Base-by-base conservation (phyloP, 30 jellyfish, hydroid and myxozoan genomes). In the Euphysa ruthae region DNA sequence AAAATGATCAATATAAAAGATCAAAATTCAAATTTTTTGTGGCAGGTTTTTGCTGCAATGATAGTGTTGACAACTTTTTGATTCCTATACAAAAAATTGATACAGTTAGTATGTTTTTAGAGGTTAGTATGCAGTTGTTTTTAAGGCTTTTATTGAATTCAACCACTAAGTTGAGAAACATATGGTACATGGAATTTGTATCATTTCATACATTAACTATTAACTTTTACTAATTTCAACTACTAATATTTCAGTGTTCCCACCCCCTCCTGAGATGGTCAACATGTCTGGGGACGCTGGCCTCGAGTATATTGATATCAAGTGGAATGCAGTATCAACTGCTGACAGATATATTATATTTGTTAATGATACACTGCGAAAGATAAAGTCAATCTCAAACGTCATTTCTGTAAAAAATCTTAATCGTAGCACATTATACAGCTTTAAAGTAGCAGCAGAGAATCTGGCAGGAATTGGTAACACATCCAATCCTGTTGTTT, bases 381-480 rank as follows among this genome's bases (percentile, higher is more conserved):
- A 14, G 54, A 31, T 19, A 7, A 35, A 29, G 14, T 20, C 49
- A 21, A 7, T 33, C 4, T 28, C 3, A 31, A 44, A 46, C 32
- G 55, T 12, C 26, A 24, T 49, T n/a, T 0, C 61, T 63, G 46
- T 84, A 28, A 69, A 63, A 25, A 35, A 32, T 15, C 77, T 85
- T 16, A 35, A 23, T 8, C 78, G 82, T 31, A 82, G 81, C 34
- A 71, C 65, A 26, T 18, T 32, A 6, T 85, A 85, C 79, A 55
- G 68, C 15, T 71, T 85, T 35, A 43, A 72, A 31, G 96, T 85
- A 5, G 77, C 84, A 1, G 74, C 91, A 14, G 76, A 55, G 6
- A 85, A 85, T 71, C 30, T 27, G 19, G 96, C 96, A 4, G 96
- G 96, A 3, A 44, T 33, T 43, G 96, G 96, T 26, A 19, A 30